Percentiles rank a stretch among this genome's conserved stretches.
These are phyloP conservation scores for Brachymystax lenok DNA, from an alignment of 2,797 vertebrate species.

Conservation along the genomic window DNA sequence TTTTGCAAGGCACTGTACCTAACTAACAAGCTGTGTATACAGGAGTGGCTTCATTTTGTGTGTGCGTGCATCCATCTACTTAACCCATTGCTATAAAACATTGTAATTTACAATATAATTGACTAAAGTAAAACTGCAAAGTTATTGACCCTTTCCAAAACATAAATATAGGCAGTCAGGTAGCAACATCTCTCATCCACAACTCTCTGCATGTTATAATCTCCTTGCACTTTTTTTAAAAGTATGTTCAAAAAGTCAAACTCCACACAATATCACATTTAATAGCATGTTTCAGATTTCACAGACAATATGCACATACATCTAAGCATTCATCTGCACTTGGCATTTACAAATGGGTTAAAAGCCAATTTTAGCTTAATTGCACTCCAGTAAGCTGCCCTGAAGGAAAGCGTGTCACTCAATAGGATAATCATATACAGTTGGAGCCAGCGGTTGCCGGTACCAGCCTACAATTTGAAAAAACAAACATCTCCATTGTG, in stretches of 20 bases:
- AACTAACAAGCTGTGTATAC: not conserved
- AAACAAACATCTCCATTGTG: conserved; percentile 55
- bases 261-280: conserved; percentile 41
- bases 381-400: conserved; percentile 46
- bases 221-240: conserved; percentile 35
- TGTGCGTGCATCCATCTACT: not conserved
- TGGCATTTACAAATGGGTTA: conserved; percentile 46
- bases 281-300: conserved; percentile 52
- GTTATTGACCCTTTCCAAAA: not conserved
- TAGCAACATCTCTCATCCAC: not conserved
- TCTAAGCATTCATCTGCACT: conserved; percentile 48
- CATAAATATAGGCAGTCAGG: not conserved
- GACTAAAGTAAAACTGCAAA: not conserved
- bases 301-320: conserved; percentile 58
- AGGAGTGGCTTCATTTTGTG: not conserved
- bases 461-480: conserved; percentile 40
- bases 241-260: conserved; percentile 20
- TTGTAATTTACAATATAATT: not conserved
- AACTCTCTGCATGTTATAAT: not conserved
- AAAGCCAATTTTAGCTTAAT: conserved; percentile 51
- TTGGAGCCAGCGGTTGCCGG: conserved; percentile 36
- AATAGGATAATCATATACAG: conserved; percentile 62
- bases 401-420: conserved; percentile 60
- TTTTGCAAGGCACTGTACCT: not conserved
- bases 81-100: not conserved